Evolutionary conservation across 2,888 invertebrate species (phyloP).

Genomic region (Lampropteryx suffumata): DNA sequence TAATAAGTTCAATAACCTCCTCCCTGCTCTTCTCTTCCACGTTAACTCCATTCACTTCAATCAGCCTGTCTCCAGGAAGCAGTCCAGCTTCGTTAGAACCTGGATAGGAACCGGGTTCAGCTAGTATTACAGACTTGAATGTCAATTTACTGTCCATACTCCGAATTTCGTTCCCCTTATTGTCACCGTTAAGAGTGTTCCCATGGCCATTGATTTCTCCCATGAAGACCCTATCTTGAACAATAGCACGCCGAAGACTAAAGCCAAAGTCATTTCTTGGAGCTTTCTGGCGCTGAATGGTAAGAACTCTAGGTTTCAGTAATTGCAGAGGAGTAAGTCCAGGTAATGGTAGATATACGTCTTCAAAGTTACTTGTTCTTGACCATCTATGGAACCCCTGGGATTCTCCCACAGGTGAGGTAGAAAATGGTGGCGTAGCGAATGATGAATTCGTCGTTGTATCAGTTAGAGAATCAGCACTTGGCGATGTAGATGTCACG

Average conservation of each 20-base stretch:
- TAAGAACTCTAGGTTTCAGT: slow-evolving; percentile 88
- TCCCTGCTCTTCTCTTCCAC: slow-evolving; percentile 94
- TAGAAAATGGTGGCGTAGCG: slow-evolving; percentile 92
- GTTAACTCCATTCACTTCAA: slow-evolving; percentile 94
- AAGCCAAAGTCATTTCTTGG: slow-evolving; percentile 97
- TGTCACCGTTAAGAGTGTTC: slow-evolving; percentile 65
- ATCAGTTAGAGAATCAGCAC: slow-evolving; percentile 92
- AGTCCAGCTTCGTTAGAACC: slow-evolving; percentile 92
- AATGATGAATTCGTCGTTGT: slow-evolving; percentile 93
- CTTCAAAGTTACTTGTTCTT: slow-evolving; percentile 89
- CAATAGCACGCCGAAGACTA: slow-evolving; percentile 93
- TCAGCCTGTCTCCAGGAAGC: slow-evolving; percentile 95
- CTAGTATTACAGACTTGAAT: slow-evolving; percentile 91
- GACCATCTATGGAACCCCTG: slow-evolving; percentile 92
- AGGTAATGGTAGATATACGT: slow-evolving; percentile 88
- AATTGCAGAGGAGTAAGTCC: slow-evolving; percentile 86
- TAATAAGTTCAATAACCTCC: slow-evolving; percentile 96
- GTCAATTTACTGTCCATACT: slow-evolving; percentile 73
- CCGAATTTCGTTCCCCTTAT: slow-evolving; percentile 61
- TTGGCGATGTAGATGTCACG: slow-evolving; percentile 91
- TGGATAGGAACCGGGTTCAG: slow-evolving; percentile 92
- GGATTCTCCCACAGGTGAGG: slow-evolving; percentile 93
- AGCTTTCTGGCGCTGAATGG: slow-evolving; percentile 90
- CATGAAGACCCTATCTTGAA: slow-evolving; percentile 86
- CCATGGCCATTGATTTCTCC: slow-evolving; percentile 66